Evolutionary conservation across 2,888 invertebrate genomes (phyloP).

Genomic region (Polia nebulosa): DNA sequence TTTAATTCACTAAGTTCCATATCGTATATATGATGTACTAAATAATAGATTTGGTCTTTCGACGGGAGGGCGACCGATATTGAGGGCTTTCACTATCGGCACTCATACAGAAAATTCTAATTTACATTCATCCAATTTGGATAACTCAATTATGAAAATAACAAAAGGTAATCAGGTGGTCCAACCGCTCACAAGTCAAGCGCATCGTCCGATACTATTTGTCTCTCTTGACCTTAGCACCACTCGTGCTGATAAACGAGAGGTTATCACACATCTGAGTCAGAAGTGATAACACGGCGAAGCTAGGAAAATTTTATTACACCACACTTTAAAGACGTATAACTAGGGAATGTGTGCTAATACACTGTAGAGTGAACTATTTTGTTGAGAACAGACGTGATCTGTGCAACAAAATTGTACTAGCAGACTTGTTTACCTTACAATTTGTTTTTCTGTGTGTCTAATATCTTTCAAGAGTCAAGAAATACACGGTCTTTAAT

Average conservation of each 20-base stretch:
- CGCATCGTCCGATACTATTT: slow-evolving; percentile 39
- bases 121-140: neutral
- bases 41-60: too few relatives aligned
- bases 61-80: neutral
- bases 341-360: neutral
- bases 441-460: too few relatives aligned
- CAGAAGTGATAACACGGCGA: slow-evolving; percentile 28
- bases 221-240: slow-evolving; percentile 41
- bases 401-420: neutral
- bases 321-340: slow-evolving; percentile 3
- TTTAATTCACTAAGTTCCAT: too few relatives aligned
- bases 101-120: neutral
- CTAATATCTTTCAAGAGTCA: too few relatives aligned
- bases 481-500: too few relatives aligned
- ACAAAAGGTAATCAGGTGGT: slow-evolving; percentile 13
- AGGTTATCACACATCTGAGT: slow-evolving; percentile 56
- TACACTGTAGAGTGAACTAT: neutral
- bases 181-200: neutral
- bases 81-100: neutral
- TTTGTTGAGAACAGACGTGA: too few relatives aligned
- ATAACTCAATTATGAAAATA: slow-evolving; percentile 3
- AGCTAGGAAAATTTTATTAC: slow-evolving; percentile 45
- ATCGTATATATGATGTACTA: too few relatives aligned
- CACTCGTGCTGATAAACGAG: slow-evolving; percentile 32
- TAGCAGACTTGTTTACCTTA: too few relatives aligned